Evolutionary conservation across 2,113 vertebrate genomes (phyloP).

Genomic region (Gadus chalcogrammus): DNA sequence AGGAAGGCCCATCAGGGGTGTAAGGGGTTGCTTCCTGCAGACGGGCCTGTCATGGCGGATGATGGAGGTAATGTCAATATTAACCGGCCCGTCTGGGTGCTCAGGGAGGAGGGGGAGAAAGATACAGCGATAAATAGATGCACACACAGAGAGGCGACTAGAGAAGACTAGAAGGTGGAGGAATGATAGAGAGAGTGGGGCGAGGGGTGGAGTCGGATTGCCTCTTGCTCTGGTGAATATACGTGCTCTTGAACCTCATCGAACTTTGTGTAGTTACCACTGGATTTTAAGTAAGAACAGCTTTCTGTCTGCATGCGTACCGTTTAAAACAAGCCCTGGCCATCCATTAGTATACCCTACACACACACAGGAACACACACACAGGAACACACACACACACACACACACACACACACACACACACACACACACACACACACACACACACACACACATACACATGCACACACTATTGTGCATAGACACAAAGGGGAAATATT

Average conservation of each 20-base stretch:
- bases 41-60: conserved; percentile 52
- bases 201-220: background rate
- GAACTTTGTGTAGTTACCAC: background rate
- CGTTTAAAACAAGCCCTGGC: too few species aligned
- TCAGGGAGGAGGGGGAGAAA: conserved; percentile 26
- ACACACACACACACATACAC: conserved; percentile 1
- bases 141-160: background rate
- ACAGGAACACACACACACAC: background rate
- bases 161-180: background rate
- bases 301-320: too few species aligned
- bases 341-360: background rate
- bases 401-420: background rate
- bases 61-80: conserved; percentile 65
- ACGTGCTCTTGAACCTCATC: background rate
- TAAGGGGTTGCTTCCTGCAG: conserved; percentile 61
- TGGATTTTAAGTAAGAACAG: background rate
- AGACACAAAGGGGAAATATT: background rate
- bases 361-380: background rate
- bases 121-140: conserved; percentile 28
- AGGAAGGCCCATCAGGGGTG: conserved; percentile 17
- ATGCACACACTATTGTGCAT: background rate
- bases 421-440: background rate
- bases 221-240: background rate
- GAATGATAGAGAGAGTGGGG: conserved; percentile 4
- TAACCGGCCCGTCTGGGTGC: conserved; percentile 62